Conservation (phyloP, 1,140 invertebrate species). For the Pararge aegeria region DNA sequence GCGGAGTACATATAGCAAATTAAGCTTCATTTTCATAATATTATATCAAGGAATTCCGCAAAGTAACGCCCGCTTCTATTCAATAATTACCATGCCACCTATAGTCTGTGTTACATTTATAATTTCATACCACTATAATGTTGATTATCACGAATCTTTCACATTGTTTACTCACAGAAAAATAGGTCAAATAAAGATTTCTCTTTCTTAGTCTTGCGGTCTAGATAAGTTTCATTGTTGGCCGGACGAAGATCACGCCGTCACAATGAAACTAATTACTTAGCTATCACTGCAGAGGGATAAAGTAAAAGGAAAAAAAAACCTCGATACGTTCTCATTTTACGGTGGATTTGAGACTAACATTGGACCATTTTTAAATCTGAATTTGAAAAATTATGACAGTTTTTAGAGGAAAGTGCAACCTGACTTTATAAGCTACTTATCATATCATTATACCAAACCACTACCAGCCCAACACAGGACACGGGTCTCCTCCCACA, state of each 20-base stretch:
- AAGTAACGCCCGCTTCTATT: too few relatives aligned
- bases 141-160: neutral
- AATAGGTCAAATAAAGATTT: slow-evolving; percentile 3
- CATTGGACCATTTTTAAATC: neutral
- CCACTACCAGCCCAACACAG: too few relatives aligned
- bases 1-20: too few relatives aligned
- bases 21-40: too few relatives aligned
- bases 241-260: neutral
- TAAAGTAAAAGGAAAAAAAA: slow-evolving; percentile 1
- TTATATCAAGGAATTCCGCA: too few relatives aligned
- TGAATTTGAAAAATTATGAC: neutral
- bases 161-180: neutral
- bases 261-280: slow-evolving; percentile 6
- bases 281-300: neutral
- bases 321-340: slow-evolving; percentile 1
- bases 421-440: neutral
- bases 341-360: neutral
- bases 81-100: too few relatives aligned
- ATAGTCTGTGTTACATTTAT: too few relatives aligned
- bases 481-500: too few relatives aligned
- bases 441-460: too few relatives aligned
- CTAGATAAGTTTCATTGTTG: slow-evolving; percentile 3
- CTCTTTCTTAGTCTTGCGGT: neutral
- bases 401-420: neutral
- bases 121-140: too few relatives aligned